A percentile compares a stretch with the other conserved stretches of the same genome.
phyloP scores from a whole-genome alignment of 2,113 vertebrate genomes.

The Nansenia antarctica region DNA sequence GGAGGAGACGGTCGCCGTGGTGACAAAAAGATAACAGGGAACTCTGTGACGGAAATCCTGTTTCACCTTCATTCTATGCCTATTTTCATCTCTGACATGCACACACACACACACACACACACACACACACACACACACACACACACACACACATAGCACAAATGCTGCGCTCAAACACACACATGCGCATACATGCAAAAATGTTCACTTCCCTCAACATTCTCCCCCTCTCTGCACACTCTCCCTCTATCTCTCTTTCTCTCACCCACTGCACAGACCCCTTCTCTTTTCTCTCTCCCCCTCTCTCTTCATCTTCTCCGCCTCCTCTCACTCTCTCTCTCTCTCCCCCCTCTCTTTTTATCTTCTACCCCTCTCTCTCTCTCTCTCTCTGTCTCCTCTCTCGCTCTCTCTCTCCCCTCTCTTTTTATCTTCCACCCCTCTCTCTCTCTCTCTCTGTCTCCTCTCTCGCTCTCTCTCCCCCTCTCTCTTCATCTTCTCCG shows the following conservation, averaged over 20 bases:
- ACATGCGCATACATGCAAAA: constrained; percentile 6
- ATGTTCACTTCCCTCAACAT: constrained; percentile 45
- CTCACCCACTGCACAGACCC: constrained; percentile 33
- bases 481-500: constrained; percentile 45
- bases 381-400: constrained; percentile 7
- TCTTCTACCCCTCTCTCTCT: not conserved
- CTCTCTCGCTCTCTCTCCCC: constrained; percentile 15
- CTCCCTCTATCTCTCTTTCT: not conserved
- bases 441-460: not conserved
- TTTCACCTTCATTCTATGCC: constrained; percentile 62
- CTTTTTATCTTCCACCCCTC: constrained; percentile 18
- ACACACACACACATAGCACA: constrained; percentile 12
- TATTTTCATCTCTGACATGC: constrained; percentile 50
- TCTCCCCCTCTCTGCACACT: constrained; percentile 8
- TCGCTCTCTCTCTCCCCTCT: constrained; percentile 34
- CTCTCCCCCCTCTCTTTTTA: constrained; percentile 20
- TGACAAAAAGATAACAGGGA: constrained; percentile 59
- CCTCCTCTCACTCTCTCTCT: constrained; percentile 44
- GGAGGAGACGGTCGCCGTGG: constrained; percentile 65
- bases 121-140: constrained; percentile 21
- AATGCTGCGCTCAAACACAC: constrained; percentile 23
- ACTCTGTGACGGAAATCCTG: constrained; percentile 52
- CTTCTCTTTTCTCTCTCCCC: constrained; percentile 52
- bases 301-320: not conserved
- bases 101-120: constrained; percentile 21